Evolutionary conservation across 2,113 vertebrate genomes (phyloP).

Genomic region (Thermophis baileyi): DNA sequence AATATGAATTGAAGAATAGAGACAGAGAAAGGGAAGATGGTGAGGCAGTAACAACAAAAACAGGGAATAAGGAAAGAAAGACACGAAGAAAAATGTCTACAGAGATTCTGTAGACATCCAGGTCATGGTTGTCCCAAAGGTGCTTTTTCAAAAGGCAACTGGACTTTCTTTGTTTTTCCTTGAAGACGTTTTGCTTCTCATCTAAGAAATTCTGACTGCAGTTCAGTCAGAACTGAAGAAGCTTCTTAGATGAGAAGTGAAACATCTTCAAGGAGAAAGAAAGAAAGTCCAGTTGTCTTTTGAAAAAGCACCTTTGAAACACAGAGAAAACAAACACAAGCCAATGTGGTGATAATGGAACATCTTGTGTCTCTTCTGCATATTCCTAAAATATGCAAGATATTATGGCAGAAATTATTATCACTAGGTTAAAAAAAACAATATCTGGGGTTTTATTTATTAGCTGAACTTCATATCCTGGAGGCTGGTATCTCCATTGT

Average conservation of each 20-base stretch:
- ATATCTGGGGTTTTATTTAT: slow-evolving; percentile 1
- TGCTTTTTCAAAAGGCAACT: not conserved
- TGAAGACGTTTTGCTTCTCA: not conserved
- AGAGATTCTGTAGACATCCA: too few species aligned
- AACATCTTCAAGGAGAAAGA: not conserved
- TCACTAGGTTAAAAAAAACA: not conserved
- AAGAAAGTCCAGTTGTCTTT: not conserved
- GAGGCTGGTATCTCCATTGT: not conserved
- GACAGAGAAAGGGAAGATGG: slow-evolving; percentile 41
- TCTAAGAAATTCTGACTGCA: not conserved
- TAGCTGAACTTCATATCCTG: not conserved
- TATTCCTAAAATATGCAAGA: slow-evolving; percentile 38
- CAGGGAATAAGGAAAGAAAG: slow-evolving; percentile 5
- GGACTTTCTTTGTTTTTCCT: not conserved
- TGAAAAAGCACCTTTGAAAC: not conserved
- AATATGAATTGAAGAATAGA: slow-evolving; percentile 41
- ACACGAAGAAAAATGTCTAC: not conserved
- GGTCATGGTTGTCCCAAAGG: too few species aligned
- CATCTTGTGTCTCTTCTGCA: slow-evolving; percentile 2
- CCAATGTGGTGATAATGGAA: slow-evolving; percentile 25
- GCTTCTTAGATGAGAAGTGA: not conserved
- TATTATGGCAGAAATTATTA: not conserved
- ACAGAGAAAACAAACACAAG: not conserved
- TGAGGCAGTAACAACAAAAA: slow-evolving; percentile 49
- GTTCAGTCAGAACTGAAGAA: not conserved